Conservation (phyloP, 2,888 invertebrate genomes). For the Mantis religiosa region DNA sequence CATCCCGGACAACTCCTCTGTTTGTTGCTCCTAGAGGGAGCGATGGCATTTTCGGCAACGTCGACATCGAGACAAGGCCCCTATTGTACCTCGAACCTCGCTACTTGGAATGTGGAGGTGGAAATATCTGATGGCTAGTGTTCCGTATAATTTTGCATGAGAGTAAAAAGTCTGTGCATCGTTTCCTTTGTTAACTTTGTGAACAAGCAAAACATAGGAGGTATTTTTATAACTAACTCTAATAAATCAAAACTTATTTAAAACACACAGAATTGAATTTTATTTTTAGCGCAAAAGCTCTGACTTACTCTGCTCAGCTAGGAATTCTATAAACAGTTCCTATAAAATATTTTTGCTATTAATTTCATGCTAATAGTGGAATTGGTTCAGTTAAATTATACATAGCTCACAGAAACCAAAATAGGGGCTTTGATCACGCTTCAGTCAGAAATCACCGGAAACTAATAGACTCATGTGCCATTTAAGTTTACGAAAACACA, state of each 20-base stretch:
- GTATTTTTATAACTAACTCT: neutral
- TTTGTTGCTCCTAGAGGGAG: neutral
- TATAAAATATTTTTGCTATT: no score
- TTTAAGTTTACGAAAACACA: no score
- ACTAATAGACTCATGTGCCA: no score
- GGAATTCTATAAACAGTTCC: no score
- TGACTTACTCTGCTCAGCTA: no score
- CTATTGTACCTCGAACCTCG: neutral
- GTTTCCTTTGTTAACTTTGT: neutral
- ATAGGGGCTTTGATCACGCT: no score
- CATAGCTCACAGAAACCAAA: no score
- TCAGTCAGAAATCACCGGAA: no score
- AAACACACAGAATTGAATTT: no score
- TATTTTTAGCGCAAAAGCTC: no score
- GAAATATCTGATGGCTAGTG: neutral
- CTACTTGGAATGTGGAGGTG: neutral
- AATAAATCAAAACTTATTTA: neutral
- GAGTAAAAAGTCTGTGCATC: neutral
- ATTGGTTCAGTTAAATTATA: no score
- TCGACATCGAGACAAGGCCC: neutral
- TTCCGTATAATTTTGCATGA: neutral
- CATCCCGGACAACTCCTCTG: neutral
- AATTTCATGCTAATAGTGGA: no score
- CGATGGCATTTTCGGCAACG: constrained; percentile 9
- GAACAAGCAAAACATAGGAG: neutral